These are phyloP conservation scores for Hylaeus volcanicus DNA, from an alignment of 1,140 invertebrate species.

Conservation along the genomic window DNA sequence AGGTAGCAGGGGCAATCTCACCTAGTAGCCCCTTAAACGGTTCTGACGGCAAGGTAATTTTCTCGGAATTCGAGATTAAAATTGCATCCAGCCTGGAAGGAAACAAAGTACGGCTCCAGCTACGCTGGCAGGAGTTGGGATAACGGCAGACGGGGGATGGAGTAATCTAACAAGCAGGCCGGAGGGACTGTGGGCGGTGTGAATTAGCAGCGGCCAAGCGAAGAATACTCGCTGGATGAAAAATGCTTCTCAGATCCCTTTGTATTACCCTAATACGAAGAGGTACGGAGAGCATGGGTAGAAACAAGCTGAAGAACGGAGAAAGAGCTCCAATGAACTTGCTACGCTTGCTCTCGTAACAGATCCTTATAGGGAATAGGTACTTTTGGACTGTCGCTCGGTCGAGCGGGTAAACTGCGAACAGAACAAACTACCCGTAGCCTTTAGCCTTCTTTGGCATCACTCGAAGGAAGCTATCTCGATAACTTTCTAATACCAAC, in stretches of 20 bases:
- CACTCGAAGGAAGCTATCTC: not conserved
- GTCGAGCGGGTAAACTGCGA: too few species aligned
- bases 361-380: too few species aligned
- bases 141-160: slow-evolving; percentile 27
- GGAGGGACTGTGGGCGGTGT: slow-evolving; percentile 49
- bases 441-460: too few species aligned
- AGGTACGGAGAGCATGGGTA: not conserved
- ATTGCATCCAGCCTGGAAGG: slow-evolving; percentile 73
- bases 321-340: too few species aligned
- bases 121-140: slow-evolving; percentile 36
- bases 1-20: slow-evolving; percentile 77
- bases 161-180: slow-evolving; percentile 61
- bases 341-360: too few species aligned
- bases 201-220: slow-evolving; percentile 65
- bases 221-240: slow-evolving; percentile 50
- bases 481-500: too few species aligned
- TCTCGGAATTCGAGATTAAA: slow-evolving; percentile 80
- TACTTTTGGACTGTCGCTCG: too few species aligned
- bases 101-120: slow-evolving; percentile 71
- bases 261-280: slow-evolving; percentile 35
- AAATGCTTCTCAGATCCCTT: slow-evolving; percentile 38
- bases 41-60: slow-evolving; percentile 80
- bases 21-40: slow-evolving; percentile 77
- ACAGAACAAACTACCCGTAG: too few species aligned
- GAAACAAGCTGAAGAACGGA: too few species aligned